Conservation (phyloP, 1,140 invertebrate species). For the Caenorhabditis latens region DNA sequence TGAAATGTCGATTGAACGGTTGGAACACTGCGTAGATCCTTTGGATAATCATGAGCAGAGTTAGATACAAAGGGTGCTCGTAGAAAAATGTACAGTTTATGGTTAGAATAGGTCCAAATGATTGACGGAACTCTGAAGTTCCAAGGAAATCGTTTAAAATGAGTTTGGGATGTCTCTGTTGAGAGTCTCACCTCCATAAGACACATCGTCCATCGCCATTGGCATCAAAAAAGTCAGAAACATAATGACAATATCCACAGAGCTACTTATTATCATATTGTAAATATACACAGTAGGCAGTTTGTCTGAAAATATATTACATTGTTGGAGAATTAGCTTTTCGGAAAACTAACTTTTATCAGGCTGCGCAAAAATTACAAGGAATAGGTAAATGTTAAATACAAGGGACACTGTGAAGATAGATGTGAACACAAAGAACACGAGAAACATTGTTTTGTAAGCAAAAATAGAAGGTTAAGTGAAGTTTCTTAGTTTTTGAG, state of each 20-base stretch:
- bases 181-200: conserved; percentile 5
- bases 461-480: neutral
- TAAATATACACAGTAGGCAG: conserved; percentile 18
- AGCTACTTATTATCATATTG: conserved; percentile 23
- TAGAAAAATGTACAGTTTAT: conserved; percentile 37
- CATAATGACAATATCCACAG: conserved; percentile 9
- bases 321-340: too few relatives aligned
- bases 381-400: conserved; percentile 14
- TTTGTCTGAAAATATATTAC: conserved; percentile 18
- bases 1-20: conserved; percentile 35
- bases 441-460: neutral
- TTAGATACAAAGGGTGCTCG: conserved; percentile 17
- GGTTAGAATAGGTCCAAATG: neutral
- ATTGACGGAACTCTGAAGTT: neutral
- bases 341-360: conserved; percentile 2
- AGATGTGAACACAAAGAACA: neutral
- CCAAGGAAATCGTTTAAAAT: too few relatives aligned
- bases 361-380: neutral
- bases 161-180: too few relatives aligned
- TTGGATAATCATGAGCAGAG: neutral
- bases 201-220: neutral
- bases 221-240: conserved; percentile 13
- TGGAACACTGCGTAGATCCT: conserved; percentile 7
- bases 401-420: neutral
- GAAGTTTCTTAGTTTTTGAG: neutral